phyloP scores from a whole-genome alignment of 2,888 invertebrate genomes.

The Biston stratarius region DNA sequence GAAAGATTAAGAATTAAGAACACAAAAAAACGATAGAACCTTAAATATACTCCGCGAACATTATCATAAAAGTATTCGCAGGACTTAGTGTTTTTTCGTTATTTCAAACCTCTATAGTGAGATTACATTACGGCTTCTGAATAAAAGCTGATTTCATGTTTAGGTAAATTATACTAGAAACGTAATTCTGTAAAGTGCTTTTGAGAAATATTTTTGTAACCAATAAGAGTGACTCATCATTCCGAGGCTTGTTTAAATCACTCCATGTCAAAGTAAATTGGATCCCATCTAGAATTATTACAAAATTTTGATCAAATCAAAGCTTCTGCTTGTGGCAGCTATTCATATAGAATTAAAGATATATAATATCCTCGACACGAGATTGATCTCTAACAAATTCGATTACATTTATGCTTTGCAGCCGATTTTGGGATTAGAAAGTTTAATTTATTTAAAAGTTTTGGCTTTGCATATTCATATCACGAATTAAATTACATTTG shows the following conservation, averaged over 20 bases:
- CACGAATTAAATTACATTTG: too few relatives aligned
- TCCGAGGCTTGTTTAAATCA: conserved; percentile 14
- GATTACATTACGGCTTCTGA: background rate
- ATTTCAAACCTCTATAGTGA: background rate
- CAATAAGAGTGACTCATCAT: conserved; percentile 9
- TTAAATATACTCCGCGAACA: too few relatives aligned
- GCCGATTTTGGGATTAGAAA: too few relatives aligned
- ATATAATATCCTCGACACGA: background rate
- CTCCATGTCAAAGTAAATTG: conserved; percentile 18
- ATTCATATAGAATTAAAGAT: conserved; percentile 9
- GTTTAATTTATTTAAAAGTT: too few relatives aligned
- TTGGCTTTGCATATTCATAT: too few relatives aligned
- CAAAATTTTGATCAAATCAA: conserved; percentile 4
- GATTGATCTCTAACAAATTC: background rate
- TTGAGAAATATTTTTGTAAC: background rate
- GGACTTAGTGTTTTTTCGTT: background rate
- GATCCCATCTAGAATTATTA: conserved; percentile 13
- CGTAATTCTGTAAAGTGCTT: conserved; percentile 7
- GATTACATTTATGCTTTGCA: too few relatives aligned
- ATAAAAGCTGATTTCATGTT: conserved; percentile 3
- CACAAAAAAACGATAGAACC: too few relatives aligned
- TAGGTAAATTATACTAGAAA: background rate
- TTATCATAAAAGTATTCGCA: too few relatives aligned
- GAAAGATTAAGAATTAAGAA: too few relatives aligned
- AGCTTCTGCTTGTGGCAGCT: conserved; percentile 10